Conservation (phyloP, 2,888 invertebrate genomes). For the Stenotaenia linearis region DNA sequence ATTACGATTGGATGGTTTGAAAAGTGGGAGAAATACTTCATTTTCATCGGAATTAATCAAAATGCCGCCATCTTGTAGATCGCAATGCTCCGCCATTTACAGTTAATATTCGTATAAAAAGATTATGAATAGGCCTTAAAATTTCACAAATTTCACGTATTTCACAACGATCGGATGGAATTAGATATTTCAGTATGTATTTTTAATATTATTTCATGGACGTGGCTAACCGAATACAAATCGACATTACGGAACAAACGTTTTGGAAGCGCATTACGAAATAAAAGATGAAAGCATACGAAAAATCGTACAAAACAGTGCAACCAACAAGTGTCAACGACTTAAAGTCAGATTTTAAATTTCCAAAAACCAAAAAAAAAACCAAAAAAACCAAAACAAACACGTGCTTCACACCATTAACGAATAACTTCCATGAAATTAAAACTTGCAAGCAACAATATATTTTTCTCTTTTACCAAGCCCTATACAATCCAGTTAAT, state of each 20-base stretch:
- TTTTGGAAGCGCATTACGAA: not conserved
- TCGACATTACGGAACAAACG: not conserved
- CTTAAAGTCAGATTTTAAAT: not conserved
- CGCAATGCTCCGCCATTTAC: not conserved
- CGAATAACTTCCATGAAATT: not conserved
- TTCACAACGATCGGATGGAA: not conserved
- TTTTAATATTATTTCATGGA: too few species aligned
- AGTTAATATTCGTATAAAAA: not conserved
- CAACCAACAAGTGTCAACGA: not conserved
- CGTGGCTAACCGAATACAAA: too few species aligned
- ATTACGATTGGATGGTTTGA: not conserved
- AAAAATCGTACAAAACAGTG: not conserved
- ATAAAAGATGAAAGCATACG: constrained; percentile 1
- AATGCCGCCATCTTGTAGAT: not conserved
- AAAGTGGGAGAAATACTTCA: not conserved
- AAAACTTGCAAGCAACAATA: constrained; percentile 11
- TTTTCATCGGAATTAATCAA: not conserved
- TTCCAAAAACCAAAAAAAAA: not conserved
- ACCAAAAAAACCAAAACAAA: not conserved
- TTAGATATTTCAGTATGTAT: not conserved
- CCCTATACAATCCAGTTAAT: not conserved
- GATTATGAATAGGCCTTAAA: not conserved
- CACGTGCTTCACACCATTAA: constrained; percentile 1
- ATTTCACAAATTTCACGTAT: not conserved
- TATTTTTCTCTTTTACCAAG: not conserved